Evolutionary conservation across 23 tunicate species (phyloP).

Genomic region (Trididemnum clinides): DNA sequence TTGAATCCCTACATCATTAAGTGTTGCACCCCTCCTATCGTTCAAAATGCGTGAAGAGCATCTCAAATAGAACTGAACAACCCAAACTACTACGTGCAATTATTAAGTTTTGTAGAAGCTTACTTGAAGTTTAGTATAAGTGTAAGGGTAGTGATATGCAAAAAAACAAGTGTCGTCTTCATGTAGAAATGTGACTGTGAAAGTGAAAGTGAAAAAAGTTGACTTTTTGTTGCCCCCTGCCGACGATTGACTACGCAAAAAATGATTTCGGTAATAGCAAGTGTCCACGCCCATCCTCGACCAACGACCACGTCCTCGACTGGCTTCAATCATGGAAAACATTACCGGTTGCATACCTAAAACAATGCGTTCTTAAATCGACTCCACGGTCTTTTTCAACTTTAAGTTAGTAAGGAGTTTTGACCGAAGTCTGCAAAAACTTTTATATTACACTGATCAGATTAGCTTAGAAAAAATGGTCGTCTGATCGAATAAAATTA

Average conservation of each 20-base stretch:
- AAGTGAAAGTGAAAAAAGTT: slow-evolving; percentile 73
- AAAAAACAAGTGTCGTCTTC: slow-evolving; percentile 75
- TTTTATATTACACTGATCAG: no score
- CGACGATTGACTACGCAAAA: slow-evolving; percentile 46
- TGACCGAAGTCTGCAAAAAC: no score
- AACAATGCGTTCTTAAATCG: not conserved
- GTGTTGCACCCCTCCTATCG: no score
- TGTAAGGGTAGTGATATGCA: slow-evolving; percentile 98
- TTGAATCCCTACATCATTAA: no score
- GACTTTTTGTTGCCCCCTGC: slow-evolving; percentile 64
- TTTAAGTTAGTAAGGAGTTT: no score
- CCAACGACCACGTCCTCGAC: slow-evolving; percentile 84
- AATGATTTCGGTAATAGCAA: slow-evolving; percentile 92
- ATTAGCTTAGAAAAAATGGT: no score
- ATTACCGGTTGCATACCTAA: slow-evolving; percentile 99
- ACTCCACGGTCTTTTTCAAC: no score
- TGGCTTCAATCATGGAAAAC: slow-evolving; percentile 88
- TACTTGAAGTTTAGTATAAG: slow-evolving; percentile 86
- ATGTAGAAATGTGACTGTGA: slow-evolving; percentile 80
- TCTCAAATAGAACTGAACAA: no score
- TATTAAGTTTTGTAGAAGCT: no score
- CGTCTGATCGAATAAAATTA: no score
- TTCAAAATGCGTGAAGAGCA: no score
- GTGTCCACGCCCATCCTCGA: slow-evolving; percentile 69
- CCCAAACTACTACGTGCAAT: no score